Base-by-base conservation (phyloP, 2,797 vertebrate genomes). In the Clarias fuscus region DNA sequence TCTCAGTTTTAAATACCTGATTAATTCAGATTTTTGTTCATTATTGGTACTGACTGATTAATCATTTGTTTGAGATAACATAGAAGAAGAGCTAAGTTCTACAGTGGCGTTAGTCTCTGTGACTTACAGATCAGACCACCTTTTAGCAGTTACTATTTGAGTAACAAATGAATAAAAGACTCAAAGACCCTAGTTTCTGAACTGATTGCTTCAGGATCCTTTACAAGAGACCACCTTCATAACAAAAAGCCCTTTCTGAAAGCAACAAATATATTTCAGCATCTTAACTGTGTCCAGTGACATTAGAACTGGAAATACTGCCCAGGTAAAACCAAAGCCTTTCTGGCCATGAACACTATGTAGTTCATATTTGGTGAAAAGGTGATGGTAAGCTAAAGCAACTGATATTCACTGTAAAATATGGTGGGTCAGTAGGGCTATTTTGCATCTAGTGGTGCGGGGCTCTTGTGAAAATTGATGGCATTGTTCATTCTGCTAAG, bases 401-500 rank as follows among this genome's bases (percentile, higher is more conserved):
- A 27, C 53, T 27, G 7, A 56, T 56, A 76, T 58, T n/a, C 48
- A 30, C 24, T 33, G 53, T 77, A 77, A 59, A 59, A 59, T 77
- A 77, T 77, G 10, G 27, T 37, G 27, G 53, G 33, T 77, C 75
- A 77, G 53, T 33, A 30, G 24, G 72, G 72, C 40, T 75, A 24
- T 53, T 53, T 53, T 58, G n/a, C 73, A 58, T n/a, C n/a, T 30
- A 30, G 73, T 76, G 48, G 30, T 59, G 27, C 75, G 56, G 2
- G 18, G 56, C 56, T 22, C 56, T 77, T 77, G 75, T 22, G 27
- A 77, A 77, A 56, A 77, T 68, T 15, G 75, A 61, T 65, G 82
- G 84, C 58, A 89, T 84, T 8, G 33, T 77, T 77, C 56, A 77
- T 77, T 77, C 27, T 33, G 27, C 56, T 77, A 77, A 77, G 27